Evolutionary conservation across 2,113 vertebrate species (phyloP).

Genomic region (Rhodinocichla rosea): DNA sequence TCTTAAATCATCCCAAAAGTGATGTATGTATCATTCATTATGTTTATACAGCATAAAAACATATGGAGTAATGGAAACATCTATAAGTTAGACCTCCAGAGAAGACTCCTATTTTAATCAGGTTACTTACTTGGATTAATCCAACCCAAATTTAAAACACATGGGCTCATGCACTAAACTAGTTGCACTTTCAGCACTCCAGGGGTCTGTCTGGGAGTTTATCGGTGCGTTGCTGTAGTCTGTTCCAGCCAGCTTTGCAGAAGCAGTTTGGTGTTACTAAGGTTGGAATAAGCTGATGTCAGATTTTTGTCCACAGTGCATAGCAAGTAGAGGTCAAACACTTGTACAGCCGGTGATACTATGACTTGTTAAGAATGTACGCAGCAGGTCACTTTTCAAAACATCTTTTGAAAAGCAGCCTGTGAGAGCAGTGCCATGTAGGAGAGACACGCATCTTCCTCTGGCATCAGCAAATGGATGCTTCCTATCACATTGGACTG

Average conservation of each 20-base stretch:
- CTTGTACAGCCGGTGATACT: slow-evolving; percentile 32
- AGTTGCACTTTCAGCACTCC: background rate
- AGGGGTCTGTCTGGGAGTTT: background rate
- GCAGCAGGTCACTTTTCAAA: slow-evolving; percentile 53
- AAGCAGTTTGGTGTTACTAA: slow-evolving; percentile 28
- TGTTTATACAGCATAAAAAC: background rate
- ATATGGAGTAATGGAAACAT: slow-evolving; percentile 24
- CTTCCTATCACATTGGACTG: slow-evolving; percentile 34
- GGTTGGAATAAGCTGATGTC: slow-evolving; percentile 61
- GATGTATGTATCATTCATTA: background rate
- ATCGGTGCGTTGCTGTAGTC: background rate
- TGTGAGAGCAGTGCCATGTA: slow-evolving; percentile 32
- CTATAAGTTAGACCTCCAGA: slow-evolving; percentile 37
- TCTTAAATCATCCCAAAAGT: background rate
- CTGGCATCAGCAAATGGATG: slow-evolving; percentile 54
- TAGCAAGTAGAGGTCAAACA: slow-evolving; percentile 54
- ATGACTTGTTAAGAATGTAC: slow-evolving; percentile 60
- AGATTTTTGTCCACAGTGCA: slow-evolving; percentile 49
- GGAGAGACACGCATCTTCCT: slow-evolving; percentile 48
- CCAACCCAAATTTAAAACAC: slow-evolving; percentile 24
- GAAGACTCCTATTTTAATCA: slow-evolving; percentile 40
- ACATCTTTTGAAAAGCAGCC: slow-evolving; percentile 53
- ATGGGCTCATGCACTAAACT: background rate
- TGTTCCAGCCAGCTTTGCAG: background rate
- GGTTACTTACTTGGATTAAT: slow-evolving; percentile 40